phyloP scores from a whole-genome alignment of 2,888 invertebrate genomes.

The Leucozona laternaria region DNA sequence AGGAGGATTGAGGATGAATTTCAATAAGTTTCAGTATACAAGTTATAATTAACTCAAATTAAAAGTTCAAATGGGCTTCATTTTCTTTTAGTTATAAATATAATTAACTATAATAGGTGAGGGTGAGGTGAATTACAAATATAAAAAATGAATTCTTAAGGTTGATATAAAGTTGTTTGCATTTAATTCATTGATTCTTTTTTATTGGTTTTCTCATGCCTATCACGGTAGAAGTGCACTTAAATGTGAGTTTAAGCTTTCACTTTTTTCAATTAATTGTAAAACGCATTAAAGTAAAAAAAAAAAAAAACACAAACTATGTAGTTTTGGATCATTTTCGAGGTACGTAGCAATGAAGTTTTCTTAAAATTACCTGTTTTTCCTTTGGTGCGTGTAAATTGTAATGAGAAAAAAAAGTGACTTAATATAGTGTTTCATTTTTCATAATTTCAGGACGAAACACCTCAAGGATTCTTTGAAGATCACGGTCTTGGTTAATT shows the following conservation, averaged over 20 bases:
- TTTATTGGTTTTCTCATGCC: conserved; percentile 42
- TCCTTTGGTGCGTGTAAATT: conserved; percentile 46
- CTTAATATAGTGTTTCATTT: conserved; percentile 60
- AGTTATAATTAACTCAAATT: too few relatives aligned
- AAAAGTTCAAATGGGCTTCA: too few relatives aligned
- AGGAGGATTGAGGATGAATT: too few relatives aligned
- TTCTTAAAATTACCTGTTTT: conserved; percentile 37
- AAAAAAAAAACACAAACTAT: conserved; percentile 22
- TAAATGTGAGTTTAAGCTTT: conserved; percentile 67
- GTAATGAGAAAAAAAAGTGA: background rate
- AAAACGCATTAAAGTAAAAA: conserved; percentile 45
- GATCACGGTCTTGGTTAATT: conserved; percentile 97
- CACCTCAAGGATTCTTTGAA: conserved; percentile 99
- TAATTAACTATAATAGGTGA: too few relatives aligned
- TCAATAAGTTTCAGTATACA: too few relatives aligned
- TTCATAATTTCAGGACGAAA: conserved; percentile 97
- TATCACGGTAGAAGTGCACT: conserved; percentile 72
- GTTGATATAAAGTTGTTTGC: conserved; percentile 49
- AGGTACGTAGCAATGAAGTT: conserved; percentile 75
- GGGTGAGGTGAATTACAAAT: too few relatives aligned
- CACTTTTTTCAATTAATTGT: conserved; percentile 56
- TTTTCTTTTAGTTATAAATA: too few relatives aligned
- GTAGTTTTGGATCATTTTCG: conserved; percentile 70
- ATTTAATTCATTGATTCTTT: conserved; percentile 49
- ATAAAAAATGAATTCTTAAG: background rate